Evolutionary conservation across 2,888 invertebrate genomes (phyloP).

Genomic region (Pseudococcus longispinus): DNA sequence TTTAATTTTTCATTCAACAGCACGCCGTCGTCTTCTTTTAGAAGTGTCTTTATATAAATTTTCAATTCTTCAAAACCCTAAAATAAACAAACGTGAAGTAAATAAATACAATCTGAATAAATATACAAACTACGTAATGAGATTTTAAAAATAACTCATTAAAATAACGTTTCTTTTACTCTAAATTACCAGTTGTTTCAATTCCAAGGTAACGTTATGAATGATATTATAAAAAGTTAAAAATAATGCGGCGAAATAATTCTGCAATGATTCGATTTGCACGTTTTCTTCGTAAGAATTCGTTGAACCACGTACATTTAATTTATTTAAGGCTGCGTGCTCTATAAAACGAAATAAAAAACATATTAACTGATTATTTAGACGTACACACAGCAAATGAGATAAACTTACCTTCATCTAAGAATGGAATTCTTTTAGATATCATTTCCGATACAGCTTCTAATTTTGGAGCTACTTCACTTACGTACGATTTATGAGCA

Average conservation of each 20-base stretch:
- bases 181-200: slow-evolving; percentile 45
- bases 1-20: slow-evolving; percentile 48
- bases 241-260: slow-evolving; percentile 32
- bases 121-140: neutral
- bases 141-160: neutral
- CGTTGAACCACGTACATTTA: slow-evolving; percentile 20
- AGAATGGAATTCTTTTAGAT: slow-evolving; percentile 38
- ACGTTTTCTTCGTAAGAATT: neutral
- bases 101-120: neutral
- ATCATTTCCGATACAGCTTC: slow-evolving; percentile 40
- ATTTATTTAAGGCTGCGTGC: slow-evolving; percentile 8
- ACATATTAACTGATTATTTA: neutral
- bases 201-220: slow-evolving; percentile 53
- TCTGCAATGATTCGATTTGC: slow-evolving; percentile 38
- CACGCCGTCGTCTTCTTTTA: slow-evolving; percentile 51
- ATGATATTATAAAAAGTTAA: slow-evolving; percentile 50
- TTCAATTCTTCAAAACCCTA: slow-evolving; percentile 51
- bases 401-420: slow-evolving; percentile 35
- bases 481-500: slow-evolving; percentile 38
- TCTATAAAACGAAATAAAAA: neutral
- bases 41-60: slow-evolving; percentile 47
- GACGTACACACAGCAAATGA: neutral
- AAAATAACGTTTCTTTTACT: neutral
- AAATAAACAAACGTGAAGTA: neutral
- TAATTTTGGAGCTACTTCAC: slow-evolving; percentile 45